Percentiles rank a stretch among this genome's conserved stretches.
Conservation (phyloP, 1,140 invertebrate species). For the Hyphantria cunea region DNA sequence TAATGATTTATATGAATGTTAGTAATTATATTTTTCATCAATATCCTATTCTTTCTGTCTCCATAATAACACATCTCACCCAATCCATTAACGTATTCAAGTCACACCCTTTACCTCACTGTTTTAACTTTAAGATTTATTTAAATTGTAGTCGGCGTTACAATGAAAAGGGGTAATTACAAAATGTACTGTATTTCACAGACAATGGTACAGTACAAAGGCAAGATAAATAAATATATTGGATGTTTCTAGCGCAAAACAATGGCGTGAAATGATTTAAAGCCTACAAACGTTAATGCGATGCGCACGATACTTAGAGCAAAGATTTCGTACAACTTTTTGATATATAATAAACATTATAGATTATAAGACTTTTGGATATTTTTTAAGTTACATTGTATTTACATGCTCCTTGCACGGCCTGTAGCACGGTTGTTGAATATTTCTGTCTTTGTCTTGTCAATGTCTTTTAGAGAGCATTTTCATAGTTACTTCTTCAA, state of each 20-base stretch:
- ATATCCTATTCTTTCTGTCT: too few species aligned
- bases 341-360: too few species aligned
- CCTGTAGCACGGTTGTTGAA: too few species aligned
- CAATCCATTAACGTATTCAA: background rate
- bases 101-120: background rate
- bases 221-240: background rate
- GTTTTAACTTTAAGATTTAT: background rate
- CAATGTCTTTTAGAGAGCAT: too few species aligned
- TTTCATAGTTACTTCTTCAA: too few species aligned
- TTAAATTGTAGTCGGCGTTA: background rate
- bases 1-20: too few species aligned
- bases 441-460: too few species aligned
- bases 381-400: too few species aligned
- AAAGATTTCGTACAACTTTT: background rate
- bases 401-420: too few species aligned
- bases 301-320: background rate
- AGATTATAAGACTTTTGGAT: too few species aligned
- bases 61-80: background rate
- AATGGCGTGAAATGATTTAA: background rate
- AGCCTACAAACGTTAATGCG: background rate
- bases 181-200: background rate
- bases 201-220: background rate
- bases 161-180: background rate
- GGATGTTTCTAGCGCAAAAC: background rate
- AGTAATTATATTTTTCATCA: background rate